A percentile compares a stretch with the other conserved stretches of the same genome.
phyloP scores from a whole-genome alignment of 1,140 invertebrate species.

The Monochamus saltuarius region DNA sequence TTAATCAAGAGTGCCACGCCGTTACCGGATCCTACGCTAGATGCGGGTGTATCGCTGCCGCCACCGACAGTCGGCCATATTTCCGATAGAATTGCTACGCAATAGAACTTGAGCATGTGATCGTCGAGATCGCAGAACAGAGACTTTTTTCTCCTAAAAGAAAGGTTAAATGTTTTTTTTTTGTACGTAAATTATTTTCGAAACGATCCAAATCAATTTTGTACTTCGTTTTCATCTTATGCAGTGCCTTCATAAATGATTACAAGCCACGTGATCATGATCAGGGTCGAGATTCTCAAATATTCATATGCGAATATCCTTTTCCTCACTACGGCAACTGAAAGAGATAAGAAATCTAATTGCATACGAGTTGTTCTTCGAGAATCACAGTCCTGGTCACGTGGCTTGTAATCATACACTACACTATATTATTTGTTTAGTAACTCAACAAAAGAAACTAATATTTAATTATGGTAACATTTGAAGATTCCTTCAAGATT shows the following conservation, averaged over 20 bases:
- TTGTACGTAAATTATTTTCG: neutral
- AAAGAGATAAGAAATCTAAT: no score
- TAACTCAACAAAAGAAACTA: no score
- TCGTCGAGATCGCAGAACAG: neutral
- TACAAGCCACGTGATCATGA: no score
- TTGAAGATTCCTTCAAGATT: no score
- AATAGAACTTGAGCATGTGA: neutral
- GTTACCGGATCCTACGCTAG: neutral
- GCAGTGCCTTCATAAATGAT: neutral
- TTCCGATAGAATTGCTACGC: slow-evolving; percentile 7
- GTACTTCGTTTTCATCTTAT: neutral
- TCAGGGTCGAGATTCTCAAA: no score
- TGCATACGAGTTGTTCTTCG: no score
- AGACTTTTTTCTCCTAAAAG: neutral
- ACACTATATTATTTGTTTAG: no score
- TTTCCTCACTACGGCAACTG: no score
- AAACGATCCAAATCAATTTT: neutral
- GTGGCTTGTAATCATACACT: no score
- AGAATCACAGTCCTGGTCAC: no score
- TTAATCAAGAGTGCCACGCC: slow-evolving; percentile 24
- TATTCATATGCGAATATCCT: no score
- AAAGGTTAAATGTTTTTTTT: neutral
- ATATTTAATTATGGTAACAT: no score
- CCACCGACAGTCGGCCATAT: slow-evolving; percentile 16
- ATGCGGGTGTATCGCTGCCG: slow-evolving; percentile 13